Evolutionary conservation across 2,113 vertebrate species (phyloP).

Genomic region (Pseudopodoces humilis): DNA sequence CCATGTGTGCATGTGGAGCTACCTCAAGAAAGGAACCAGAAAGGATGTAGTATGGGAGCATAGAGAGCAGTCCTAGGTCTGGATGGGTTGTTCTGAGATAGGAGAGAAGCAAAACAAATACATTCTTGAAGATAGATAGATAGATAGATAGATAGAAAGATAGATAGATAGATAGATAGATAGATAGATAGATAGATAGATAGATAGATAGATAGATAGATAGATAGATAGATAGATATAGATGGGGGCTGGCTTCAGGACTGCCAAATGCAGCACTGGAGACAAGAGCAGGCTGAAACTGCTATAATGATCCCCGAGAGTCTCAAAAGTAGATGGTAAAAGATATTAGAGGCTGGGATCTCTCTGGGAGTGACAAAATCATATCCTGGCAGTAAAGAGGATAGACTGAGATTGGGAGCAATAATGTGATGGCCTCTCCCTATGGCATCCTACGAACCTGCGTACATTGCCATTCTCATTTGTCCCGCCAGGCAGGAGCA

Average conservation of each 20-base stretch:
- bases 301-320: neutral
- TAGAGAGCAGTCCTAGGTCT: neutral
- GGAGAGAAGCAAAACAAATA: neutral
- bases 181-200: too few species aligned
- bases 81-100: neutral
- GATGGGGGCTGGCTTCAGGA: neutral
- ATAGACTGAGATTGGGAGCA: neutral
- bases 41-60: neutral
- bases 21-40: neutral
- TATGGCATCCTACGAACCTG: neutral
- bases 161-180: too few species aligned
- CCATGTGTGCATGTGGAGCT: rapidly evolving
- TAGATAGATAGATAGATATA: too few species aligned
- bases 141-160: neutral
- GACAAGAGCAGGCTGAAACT: neutral
- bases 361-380: neutral
- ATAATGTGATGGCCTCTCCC: neutral
- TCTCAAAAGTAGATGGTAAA: conserved; percentile 14
- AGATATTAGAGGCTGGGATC: conserved; percentile 16
- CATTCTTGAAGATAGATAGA: neutral
- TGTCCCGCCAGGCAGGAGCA: conserved; percentile 48
- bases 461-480: conserved; percentile 2
- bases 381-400: neutral
- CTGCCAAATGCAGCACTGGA: neutral
- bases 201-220: too few species aligned